Base-by-base conservation (phyloP, 2,797 vertebrate species). In the Lateolabrax maculatus region DNA sequence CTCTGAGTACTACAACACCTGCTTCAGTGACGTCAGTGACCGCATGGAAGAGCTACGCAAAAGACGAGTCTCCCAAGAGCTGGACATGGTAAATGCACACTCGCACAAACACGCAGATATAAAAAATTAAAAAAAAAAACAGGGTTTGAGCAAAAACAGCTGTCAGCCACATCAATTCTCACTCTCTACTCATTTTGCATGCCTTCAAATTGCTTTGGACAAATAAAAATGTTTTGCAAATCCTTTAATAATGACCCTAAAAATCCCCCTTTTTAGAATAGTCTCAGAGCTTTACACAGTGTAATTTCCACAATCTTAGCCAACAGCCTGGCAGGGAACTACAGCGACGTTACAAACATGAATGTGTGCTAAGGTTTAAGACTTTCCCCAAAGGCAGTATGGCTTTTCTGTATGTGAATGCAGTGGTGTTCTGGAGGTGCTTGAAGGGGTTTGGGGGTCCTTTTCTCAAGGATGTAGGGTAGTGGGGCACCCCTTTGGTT, bases 1-100 rank as follows among this genome's bases (percentile, higher is more conserved):
- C 93, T 97, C 98, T 1, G 97, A 99, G 90, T 99, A 99, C 87
- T 99, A 99, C 92, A 99, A 98, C 77, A 99, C 98, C 85, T 98
- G 97, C 87, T 97, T 98, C 90, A 96, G 97, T 0, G 98, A 99
- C 84, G 98, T 99, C 84, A 97, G 95, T 2, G 98, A 99, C 84
- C 96, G 97, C 77, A 97, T 99, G 97, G 98, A 99, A 90, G 98
- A 99, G 89, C 95, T 99, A 23, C 97, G 97, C 76, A 98, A 97
- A 57, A 94, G 97, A 27, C 94, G 96, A 25, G 96, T 98, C 75
- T 99, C 98, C 31, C 97, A 98, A 93, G 97, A 99, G 75, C 90
- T 98, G 53, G 97, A 99, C 57, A 93, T 96, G 97, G 98, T 99
- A 93, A 92, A 25, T 57, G 2, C 61, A 67, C 4, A 2, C 27